A percentile compares a stretch with the other conserved stretches of the same genome.
phyloP scores from a whole-genome alignment of 2,888 invertebrate species.

The Tromatobia lineatoria region DNA sequence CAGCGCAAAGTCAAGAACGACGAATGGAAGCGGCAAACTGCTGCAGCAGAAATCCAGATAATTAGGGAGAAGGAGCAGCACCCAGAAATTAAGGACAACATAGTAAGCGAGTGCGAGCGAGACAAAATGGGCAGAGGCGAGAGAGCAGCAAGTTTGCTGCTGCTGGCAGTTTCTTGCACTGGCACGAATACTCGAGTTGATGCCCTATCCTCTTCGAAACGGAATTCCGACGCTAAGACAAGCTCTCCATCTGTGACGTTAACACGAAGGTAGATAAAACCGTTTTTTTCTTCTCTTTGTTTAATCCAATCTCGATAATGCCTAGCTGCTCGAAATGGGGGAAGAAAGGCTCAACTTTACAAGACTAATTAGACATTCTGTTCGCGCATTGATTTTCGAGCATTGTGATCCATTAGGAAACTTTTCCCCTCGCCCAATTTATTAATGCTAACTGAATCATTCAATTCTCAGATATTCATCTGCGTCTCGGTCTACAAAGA shows the following conservation, averaged over 20 bases:
- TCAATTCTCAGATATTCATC: not conserved
- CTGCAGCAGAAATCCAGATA: conserved; percentile 61
- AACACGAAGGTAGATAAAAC: conserved; percentile 38
- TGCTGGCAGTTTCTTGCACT: conserved; percentile 48
- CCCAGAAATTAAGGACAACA: conserved; percentile 53
- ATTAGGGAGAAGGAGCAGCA: conserved; percentile 56
- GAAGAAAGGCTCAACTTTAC: conserved; percentile 19
- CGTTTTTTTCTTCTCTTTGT: conserved; percentile 5
- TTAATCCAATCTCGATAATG: conserved; percentile 48
- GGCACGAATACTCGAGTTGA: conserved; percentile 23
- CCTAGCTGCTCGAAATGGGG: conserved; percentile 18
- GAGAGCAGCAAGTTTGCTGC: conserved; percentile 36
- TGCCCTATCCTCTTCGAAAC: conserved; percentile 54
- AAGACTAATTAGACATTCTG: conserved; percentile 13
- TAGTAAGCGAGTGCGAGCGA: conserved; percentile 26
- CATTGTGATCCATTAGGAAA: conserved; percentile 3
- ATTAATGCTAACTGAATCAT: not conserved
- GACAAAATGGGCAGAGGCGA: not conserved
- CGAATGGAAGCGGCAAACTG: conserved; percentile 23
- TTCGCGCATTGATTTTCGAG: conserved; percentile 15
- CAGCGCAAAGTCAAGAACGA: conserved; percentile 6
- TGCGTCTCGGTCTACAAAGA: not conserved
- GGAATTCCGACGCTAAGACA: conserved; percentile 57
- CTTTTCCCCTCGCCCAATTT: not conserved
- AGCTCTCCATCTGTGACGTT: conserved; percentile 41